phyloP scores from a whole-genome alignment of 2,888 invertebrate genomes.

The Tryphoninae sp. region DNA sequence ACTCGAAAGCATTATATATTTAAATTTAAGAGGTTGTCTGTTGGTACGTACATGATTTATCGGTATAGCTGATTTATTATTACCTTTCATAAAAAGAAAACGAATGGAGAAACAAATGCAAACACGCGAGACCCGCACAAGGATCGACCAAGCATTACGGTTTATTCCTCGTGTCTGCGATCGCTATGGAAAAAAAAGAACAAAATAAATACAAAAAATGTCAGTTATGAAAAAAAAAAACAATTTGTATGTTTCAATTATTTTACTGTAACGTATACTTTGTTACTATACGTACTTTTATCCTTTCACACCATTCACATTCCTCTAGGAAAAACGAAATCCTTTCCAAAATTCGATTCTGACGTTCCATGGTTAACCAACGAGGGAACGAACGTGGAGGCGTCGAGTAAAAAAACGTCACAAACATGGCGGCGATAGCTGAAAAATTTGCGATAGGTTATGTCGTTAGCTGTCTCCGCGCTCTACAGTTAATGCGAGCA shows the following conservation, averaged over 20 bases:
- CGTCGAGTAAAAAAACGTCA: no score
- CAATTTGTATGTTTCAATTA: constrained; percentile 18
- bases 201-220: constrained; percentile 37
- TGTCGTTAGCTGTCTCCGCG: no score
- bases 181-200: constrained; percentile 56
- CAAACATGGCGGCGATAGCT: no score
- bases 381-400: no score
- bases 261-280: not conserved
- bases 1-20: constrained; percentile 71
- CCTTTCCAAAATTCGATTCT: no score
- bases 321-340: no score
- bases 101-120: constrained; percentile 36
- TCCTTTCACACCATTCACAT: no score
- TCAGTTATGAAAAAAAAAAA: constrained; percentile 61
- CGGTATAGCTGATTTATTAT: constrained; percentile 67
- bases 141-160: not conserved
- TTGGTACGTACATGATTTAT: constrained; percentile 75
- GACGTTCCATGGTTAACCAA: no score
- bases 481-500: no score
- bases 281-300: not conserved
- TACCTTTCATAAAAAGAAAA: constrained; percentile 59
- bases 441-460: no score
- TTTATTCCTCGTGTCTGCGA: constrained; percentile 42
- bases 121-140: constrained; percentile 31
- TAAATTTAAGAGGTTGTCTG: constrained; percentile 75